Evolutionary conservation across 2,888 invertebrate species (phyloP), one percentile per base, ranked within the genome.

Genomic region (Ectemnius continuus): DNA sequence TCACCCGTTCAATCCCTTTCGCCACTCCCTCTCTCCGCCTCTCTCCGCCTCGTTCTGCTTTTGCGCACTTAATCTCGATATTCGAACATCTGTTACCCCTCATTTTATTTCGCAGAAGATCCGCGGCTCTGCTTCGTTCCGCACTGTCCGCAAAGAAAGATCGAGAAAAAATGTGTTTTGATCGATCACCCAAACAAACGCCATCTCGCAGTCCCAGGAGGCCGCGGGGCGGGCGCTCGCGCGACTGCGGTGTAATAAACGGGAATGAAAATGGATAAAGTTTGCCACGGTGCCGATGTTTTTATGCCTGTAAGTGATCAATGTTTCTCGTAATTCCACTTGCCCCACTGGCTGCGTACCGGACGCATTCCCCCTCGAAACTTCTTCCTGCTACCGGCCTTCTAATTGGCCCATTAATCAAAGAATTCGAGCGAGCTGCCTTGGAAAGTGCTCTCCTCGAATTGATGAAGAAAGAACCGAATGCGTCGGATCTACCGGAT

Each of bases 111-210:
- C 8, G 36, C 8, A 6, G 8, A 36, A 36, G 36, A 36, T 8
- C 60, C 26, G 59, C 60, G 6, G 14, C 58, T 46, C 57, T 47
- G 20, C 46, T 48, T 8, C 47, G 57, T 28, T 8, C 36, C 36
- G 45, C n/a, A n/a, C 16, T 20, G 46, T n/a, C 61, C 46, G 16
- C 18, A 18, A 47, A 8, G 67, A 45, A 47, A 46, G 63, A 75
- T 75, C 68, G 68, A 52, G 66, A 60, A 63, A 77, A 75, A 69
- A 72, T 56, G 74, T 23, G 64, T 14, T 63, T 69, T 67, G 71
- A 78, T 71, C 77, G 77, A 78, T 76, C 76, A 70, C 11, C 48
- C 28, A 14, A 47, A 59, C 14, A 46, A 66, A 46, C 23, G 66
- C 14, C 36, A 36, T 36, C 36, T 36, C 36, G 36, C 36, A 36